phyloP scores from a whole-genome alignment of 1,140 invertebrate genomes.

The Cotesia typhae region DNA sequence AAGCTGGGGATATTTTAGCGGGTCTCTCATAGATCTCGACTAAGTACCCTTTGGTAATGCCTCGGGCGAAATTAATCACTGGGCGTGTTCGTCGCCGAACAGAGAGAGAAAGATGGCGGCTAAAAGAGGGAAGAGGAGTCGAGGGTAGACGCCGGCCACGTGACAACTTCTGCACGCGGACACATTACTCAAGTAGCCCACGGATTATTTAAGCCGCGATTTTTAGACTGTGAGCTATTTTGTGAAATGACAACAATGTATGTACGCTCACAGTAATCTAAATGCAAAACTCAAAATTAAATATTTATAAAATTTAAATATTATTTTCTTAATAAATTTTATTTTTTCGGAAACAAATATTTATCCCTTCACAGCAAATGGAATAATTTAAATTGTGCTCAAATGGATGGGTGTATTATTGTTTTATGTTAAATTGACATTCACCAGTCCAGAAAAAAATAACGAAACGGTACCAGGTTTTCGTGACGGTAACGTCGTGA shows the following conservation, averaged over 20 bases:
- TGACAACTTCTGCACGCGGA: constrained; percentile 27
- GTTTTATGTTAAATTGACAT: too few relatives aligned
- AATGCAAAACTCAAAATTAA: too few relatives aligned
- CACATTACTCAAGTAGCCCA: constrained; percentile 23
- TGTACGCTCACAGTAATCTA: too few relatives aligned
- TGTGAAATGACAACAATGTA: too few relatives aligned
- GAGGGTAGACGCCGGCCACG: not conserved
- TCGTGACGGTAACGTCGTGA: constrained; percentile 11
- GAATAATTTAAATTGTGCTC: too few relatives aligned
- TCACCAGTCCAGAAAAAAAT: not conserved
- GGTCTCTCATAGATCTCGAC: constrained; percentile 56
- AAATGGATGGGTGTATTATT: too few relatives aligned
- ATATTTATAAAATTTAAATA: too few relatives aligned
- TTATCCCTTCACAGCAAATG: too few relatives aligned
- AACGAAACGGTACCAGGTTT: constrained; percentile 11
- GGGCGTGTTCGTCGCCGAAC: constrained; percentile 38
- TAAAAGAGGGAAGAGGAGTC: constrained; percentile 6
- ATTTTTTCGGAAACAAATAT: too few relatives aligned
- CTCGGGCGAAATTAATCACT: constrained; percentile 57
- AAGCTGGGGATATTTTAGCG: constrained; percentile 35
- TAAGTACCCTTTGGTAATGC: constrained; percentile 59
- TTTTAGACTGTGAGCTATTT: too few relatives aligned
- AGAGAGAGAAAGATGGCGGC: constrained; percentile 15
- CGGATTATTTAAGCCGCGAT: not conserved
- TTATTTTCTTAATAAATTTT: too few relatives aligned